These are phyloP conservation scores for Malacoctenus gilli DNA, from an alignment of 2,797 vertebrate species.

Conservation along the genomic window DNA sequence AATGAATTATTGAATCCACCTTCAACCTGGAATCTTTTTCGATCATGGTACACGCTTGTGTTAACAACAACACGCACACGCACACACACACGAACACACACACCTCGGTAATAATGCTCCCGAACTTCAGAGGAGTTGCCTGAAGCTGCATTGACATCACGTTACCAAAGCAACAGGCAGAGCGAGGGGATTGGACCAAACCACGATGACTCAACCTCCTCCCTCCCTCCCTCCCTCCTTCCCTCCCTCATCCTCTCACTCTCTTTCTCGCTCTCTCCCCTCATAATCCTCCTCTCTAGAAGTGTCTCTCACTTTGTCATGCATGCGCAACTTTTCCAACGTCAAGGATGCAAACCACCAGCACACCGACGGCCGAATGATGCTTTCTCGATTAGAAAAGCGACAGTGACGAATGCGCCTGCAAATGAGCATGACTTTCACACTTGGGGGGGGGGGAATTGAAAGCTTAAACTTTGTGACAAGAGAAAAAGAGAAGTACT, in stretches of 20 bases:
- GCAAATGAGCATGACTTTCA: not conserved
- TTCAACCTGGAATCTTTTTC: too few species aligned
- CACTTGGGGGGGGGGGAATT: too few species aligned
- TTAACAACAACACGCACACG: conserved; percentile 1
- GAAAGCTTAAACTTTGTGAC: not conserved
- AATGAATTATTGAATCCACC: too few species aligned
- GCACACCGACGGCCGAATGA: conserved; percentile 5
- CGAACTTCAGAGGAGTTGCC: conserved; percentile 67
- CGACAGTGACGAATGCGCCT: not conserved
- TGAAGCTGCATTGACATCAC: conserved; percentile 72
- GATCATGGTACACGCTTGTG: too few species aligned
- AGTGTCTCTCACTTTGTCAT: conserved; percentile 56
- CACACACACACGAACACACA: conserved; percentile 21
- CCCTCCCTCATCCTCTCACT: conserved; percentile 46
- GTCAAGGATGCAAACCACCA: conserved; percentile 37
- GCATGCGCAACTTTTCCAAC: conserved; percentile 58
- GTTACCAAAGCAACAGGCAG: conserved; percentile 80
- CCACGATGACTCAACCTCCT: conserved; percentile 71
- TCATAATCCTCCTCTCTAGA: conserved; percentile 28
- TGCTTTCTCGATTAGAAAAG: conserved; percentile 14
- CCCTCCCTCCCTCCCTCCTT: conserved; percentile 45
- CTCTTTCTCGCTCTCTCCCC: conserved; percentile 17
- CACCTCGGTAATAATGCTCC: conserved; percentile 49
- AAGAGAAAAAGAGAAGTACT: conserved; percentile 2
- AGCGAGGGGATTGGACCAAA: conserved; percentile 64